Conservation (phyloP, 2,797 vertebrate genomes). For the Sparidentex hasta region DNA sequence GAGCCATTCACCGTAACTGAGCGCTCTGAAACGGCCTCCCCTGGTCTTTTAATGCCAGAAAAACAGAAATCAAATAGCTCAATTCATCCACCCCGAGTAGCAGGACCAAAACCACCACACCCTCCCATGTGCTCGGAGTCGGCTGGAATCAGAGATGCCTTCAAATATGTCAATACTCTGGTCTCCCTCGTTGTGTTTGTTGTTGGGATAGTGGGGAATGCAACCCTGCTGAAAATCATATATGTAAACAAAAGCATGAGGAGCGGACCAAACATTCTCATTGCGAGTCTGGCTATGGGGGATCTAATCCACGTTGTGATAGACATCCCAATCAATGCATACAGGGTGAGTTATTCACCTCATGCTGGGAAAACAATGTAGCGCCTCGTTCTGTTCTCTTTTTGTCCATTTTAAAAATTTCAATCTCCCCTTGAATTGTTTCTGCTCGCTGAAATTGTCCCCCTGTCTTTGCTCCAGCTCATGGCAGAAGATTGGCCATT, state of each 20-base stretch:
- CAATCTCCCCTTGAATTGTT: conserved; percentile 48
- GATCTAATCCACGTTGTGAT: conserved; percentile 93
- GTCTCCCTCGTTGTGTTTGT: conserved; percentile 91
- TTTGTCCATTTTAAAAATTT: conserved; percentile 37
- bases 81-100: conserved; percentile 49
- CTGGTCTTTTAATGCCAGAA: conserved; percentile 55
- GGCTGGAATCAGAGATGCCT: conserved; percentile 87
- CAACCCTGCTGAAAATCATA: conserved; percentile 91
- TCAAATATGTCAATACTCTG: conserved; percentile 92
- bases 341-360: conserved; percentile 88
- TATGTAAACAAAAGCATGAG: conserved; percentile 94
- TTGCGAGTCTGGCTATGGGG: conserved; percentile 92
- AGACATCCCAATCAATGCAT: conserved; percentile 92
- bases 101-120: conserved; percentile 56
- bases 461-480: conserved; percentile 84
- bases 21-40: conserved; percentile 57
- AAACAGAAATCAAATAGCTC: conserved; percentile 73
- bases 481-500: conserved; percentile 94
- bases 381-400: conserved; percentile 6
- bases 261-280: conserved; percentile 93
- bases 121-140: conserved; percentile 85
- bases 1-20: conserved; percentile 46
- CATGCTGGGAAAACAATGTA: conserved; percentile 33
- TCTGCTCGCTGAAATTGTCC: conserved; percentile 23
- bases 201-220: conserved; percentile 92